Evolutionary conservation across 2,113 vertebrate genomes (phyloP), one percentile per base, ranked within the genome.

Genomic region (Paratilapia polleni): DNA sequence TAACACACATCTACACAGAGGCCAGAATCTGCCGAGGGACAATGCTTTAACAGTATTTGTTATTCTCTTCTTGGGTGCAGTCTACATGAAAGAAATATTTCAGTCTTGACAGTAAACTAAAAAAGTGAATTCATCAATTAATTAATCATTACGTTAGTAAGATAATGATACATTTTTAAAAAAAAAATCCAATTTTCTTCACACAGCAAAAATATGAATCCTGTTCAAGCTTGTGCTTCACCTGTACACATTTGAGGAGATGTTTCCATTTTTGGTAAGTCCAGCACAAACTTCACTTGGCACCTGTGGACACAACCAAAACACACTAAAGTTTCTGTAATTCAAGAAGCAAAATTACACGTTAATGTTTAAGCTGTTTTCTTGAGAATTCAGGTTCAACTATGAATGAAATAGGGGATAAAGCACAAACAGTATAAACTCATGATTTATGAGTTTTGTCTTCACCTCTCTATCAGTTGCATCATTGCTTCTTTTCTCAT

Each of bases 241-340:
- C 88, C 87, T 92, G 88, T 91, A 87, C 12, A 89, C 78, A 61
- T 84, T 80, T 57, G 76, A 57, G 58, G 5, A 3, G 14, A 0
- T n/a, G 31, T 64, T 82, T 76, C 31, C 68, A 57, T 60, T 88
- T 31, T 22, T 82, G 17, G 1, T 49, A 43, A 75, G 8, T 60
- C n/a, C 64, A 59, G 7, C 2, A 61, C 12, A 4, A 52, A 11
- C 38, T 14, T 34, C 57, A 31, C 19, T 56, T 20, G 73, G 5
- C 7, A 41, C 61, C 92, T 94, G 81, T 14, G 4, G 41, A 66
- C 28, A 87, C 15, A 82, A 58, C 15, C 7, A 66, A 38, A 22
- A 52, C 12, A 38, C 28, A n/a, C 8, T 58, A 2, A 47, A 2
- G 17, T 79, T 41, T n/a, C 10, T 52, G 20, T 82, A 19, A 54